A percentile compares a stretch with the other conserved stretches of the same genome.
Evolutionary conservation across 2,113 vertebrate genomes (phyloP).

Genomic region (Xyrauchen texanus): DNA sequence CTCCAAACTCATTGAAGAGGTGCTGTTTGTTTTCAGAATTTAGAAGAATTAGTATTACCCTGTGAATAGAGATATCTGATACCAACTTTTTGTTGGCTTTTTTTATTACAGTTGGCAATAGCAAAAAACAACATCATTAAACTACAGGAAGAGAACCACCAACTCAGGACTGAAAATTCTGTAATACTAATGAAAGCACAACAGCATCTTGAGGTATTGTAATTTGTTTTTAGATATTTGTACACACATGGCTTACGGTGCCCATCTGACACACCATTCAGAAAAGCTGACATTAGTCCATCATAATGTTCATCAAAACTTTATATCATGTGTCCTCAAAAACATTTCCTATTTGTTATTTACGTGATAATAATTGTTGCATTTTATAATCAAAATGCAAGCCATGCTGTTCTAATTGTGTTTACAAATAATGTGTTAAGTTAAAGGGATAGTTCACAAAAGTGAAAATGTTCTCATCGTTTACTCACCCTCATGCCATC

Average conservation of each 20-base stretch:
- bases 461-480: too few species aligned
- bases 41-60: background rate
- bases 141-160: slow-evolving; percentile 97
- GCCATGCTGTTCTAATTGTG: too few species aligned
- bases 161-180: slow-evolving; percentile 92
- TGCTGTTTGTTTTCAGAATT: slow-evolving; percentile 60
- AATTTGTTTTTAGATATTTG: background rate
- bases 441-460: too few species aligned
- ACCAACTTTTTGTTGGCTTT: background rate
- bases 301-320: too few species aligned
- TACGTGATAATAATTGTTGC: too few species aligned
- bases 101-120: slow-evolving; percentile 86
- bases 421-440: too few species aligned
- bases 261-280: too few species aligned
- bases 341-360: too few species aligned
- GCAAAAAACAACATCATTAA: slow-evolving; percentile 99
- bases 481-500: too few species aligned
- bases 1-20: slow-evolving; percentile 97
- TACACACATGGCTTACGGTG: too few species aligned
- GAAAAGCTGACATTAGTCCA: background rate
- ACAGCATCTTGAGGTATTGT: slow-evolving; percentile 86
- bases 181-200: slow-evolving; percentile 92
- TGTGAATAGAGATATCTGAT: background rate
- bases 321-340: too few species aligned
- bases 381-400: too few species aligned